Evolutionary conservation across 2,113 vertebrate species (phyloP).

Genomic region (Polypterus senegalus): DNA sequence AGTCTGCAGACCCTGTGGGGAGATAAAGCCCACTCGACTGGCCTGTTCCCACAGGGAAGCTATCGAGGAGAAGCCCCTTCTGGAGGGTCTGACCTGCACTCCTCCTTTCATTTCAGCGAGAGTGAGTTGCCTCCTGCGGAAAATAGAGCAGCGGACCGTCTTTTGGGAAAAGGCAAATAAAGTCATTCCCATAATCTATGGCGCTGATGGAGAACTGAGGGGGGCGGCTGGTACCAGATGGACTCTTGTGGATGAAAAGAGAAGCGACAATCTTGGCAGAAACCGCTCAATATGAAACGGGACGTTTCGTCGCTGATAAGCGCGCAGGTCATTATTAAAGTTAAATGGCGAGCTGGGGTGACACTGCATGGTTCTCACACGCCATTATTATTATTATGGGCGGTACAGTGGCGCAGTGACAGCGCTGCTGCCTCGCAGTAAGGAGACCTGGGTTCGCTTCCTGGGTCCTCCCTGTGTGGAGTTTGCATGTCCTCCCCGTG

Average conservation of each 20-base stretch:
- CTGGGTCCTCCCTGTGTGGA: no score
- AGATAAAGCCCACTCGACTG: conserved; percentile 22
- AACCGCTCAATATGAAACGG: not conserved
- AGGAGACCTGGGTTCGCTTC: no score
- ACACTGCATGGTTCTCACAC: not conserved
- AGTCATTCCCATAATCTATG: conserved; percentile 22
- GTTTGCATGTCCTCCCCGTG: no score
- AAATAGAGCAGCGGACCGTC: conserved; percentile 15
- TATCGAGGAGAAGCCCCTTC: conserved; percentile 15
- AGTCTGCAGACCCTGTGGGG: conserved; percentile 38
- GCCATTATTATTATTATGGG: no score
- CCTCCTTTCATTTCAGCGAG: conserved; percentile 10
- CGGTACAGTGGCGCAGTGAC: no score
- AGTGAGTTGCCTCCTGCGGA: conserved; percentile 13
- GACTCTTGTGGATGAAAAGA: not conserved
- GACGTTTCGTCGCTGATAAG: not conserved
- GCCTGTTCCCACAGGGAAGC: conserved; percentile 10
- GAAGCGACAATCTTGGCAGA: not conserved
- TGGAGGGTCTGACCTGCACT: conserved; percentile 7
- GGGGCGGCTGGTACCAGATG: not conserved
- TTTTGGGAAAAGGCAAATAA: conserved; percentile 20
- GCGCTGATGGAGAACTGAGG: not conserved
- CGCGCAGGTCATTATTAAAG: not conserved
- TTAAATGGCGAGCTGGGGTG: not conserved
- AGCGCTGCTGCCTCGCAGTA: no score